These are phyloP conservation scores for Notolepis coatsorum DNA, from an alignment of 2,797 vertebrate species.

Conservation along the genomic window DNA sequence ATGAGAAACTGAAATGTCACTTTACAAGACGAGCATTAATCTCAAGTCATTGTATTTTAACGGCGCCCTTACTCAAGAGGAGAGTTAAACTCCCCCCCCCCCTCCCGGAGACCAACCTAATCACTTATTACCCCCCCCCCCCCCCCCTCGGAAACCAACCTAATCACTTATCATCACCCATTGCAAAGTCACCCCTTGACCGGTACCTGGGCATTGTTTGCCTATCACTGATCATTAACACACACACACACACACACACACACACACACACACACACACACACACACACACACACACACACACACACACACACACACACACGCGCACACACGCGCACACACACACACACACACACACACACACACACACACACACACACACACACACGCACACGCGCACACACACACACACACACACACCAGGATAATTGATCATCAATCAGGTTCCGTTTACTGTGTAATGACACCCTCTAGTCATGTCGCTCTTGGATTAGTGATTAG, in stretches of 20 bases:
- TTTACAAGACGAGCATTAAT: slow-evolving; percentile 69
- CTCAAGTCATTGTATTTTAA: slow-evolving; percentile 66
- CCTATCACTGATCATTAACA: neutral
- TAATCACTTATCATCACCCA: slow-evolving; percentile 42
- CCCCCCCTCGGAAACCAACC: slow-evolving; percentile 29
- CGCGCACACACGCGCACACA: neutral
- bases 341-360: neutral
- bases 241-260: neutral
- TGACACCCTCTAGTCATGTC: neutral
- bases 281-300: neutral
- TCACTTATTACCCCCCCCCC: slow-evolving; percentile 41
- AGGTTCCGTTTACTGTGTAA: neutral
- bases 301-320: neutral
- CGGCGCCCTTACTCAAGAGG: slow-evolving; percentile 46
- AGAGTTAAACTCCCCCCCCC: slow-evolving; percentile 53
- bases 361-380: too few relatives aligned
- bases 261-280: neutral
- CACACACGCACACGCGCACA: too few relatives aligned
- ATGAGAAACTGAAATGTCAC: slow-evolving; percentile 71
- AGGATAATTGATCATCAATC: neutral
- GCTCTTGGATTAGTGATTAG: neutral
- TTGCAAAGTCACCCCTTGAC: slow-evolving; percentile 20
- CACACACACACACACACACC: too few relatives aligned
- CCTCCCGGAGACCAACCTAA: slow-evolving; percentile 42
- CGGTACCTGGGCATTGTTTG: slow-evolving; percentile 3